Evolutionary conservation across 2,113 vertebrate species (phyloP).

Genomic region (Hoplias malabaricus): DNA sequence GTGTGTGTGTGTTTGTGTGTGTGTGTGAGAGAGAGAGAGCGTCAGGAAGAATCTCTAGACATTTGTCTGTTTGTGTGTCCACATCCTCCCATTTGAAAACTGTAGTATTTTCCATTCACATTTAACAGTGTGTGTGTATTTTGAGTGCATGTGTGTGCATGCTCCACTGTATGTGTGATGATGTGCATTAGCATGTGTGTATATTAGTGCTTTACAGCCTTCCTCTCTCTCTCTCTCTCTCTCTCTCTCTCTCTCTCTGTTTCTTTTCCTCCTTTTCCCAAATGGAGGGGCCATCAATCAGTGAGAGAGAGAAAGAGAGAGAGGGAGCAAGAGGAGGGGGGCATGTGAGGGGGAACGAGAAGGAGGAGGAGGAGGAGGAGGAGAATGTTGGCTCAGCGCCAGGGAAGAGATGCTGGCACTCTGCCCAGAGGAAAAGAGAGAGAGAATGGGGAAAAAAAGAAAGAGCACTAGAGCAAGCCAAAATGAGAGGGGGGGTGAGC

Average conservation of each 20-base stretch:
- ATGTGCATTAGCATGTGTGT: constrained; percentile 16
- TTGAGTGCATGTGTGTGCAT: constrained; percentile 6
- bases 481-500: constrained; percentile 7
- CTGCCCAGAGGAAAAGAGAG: constrained; percentile 41
- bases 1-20: constrained; percentile 26
- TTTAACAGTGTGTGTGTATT: constrained; percentile 44
- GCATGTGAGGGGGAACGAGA: constrained; percentile 8
- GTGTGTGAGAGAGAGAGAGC: constrained; percentile 16
- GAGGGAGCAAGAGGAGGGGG: constrained; percentile 45
- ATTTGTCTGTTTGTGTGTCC: constrained; percentile 28
- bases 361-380: not conserved
- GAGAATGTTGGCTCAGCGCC: constrained; percentile 39
- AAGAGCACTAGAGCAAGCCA: constrained; percentile 25
- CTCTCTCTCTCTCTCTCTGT: constrained; percentile 45
- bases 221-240: constrained; percentile 1
- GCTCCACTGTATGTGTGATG: constrained; percentile 32
- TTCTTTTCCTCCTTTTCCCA: constrained; percentile 68
- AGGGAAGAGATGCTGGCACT: constrained; percentile 43
- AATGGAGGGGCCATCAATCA: constrained; percentile 77
- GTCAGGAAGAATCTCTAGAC: not conserved
- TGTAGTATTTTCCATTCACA: constrained; percentile 35
- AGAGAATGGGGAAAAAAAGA: constrained; percentile 10
- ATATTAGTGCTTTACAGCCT: not conserved
- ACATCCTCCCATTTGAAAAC: constrained; percentile 22
- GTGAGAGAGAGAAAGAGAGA: constrained; percentile 52